Conservation (phyloP, 2,888 invertebrate species). For the Spisula solida region DNA sequence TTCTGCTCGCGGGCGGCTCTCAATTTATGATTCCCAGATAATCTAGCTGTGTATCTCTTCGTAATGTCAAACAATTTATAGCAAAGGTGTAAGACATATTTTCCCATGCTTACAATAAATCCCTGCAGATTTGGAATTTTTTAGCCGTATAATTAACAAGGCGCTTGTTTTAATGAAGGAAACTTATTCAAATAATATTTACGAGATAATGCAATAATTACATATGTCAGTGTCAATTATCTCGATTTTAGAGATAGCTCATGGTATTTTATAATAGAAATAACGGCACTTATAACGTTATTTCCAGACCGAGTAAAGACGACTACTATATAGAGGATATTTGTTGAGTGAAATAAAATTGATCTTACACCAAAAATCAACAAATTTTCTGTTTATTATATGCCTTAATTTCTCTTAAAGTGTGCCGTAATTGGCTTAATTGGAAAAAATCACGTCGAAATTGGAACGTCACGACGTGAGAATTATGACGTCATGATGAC, state of each 20-base stretch:
- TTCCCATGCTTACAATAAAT: not conserved
- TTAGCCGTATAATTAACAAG: not conserved
- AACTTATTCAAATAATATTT: not conserved
- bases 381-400: too few relatives aligned
- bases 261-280: not conserved
- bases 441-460: too few relatives aligned
- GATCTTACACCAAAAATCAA: too few relatives aligned
- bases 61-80: not conserved
- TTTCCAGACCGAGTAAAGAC: too few relatives aligned
- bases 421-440: too few relatives aligned
- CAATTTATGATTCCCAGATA: not conserved
- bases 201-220: not conserved
- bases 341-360: too few relatives aligned
- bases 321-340: too few relatives aligned
- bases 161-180: not conserved
- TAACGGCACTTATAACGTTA: not conserved
- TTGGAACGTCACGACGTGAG: too few relatives aligned
- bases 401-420: too few relatives aligned
- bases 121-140: not conserved
- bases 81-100: not conserved
- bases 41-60: not conserved
- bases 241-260: not conserved
- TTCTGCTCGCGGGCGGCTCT: not conserved
- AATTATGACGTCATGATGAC: too few relatives aligned
- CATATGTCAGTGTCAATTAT: not conserved